Evolutionary conservation across 2,888 invertebrate species (phyloP).

Genomic region (Sturmia bella): DNA sequence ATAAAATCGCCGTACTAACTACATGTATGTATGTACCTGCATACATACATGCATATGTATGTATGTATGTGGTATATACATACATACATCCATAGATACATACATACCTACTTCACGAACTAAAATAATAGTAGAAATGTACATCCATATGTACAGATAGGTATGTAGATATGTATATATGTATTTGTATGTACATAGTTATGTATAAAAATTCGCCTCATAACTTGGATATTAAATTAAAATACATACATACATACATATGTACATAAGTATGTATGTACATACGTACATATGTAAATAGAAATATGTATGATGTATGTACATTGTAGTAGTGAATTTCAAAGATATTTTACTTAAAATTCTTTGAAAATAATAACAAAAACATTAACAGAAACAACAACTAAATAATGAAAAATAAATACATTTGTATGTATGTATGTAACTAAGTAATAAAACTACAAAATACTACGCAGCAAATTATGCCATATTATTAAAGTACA

Average conservation of each 20-base stretch:
- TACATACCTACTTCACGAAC: no score
- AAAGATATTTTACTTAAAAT: slow-evolving; percentile 60
- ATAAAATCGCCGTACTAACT: no score
- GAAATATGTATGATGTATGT: not conserved
- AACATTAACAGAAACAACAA: slow-evolving; percentile 32
- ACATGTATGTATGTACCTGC: no score
- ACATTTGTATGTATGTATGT: no score
- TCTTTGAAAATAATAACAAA: slow-evolving; percentile 51
- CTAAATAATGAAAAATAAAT: slow-evolving; percentile 53
- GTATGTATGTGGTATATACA: no score
- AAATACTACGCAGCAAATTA: slow-evolving; percentile 72
- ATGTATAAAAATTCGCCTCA: no score
- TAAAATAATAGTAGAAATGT: no score
- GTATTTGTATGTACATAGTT: no score
- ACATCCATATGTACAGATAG: no score
- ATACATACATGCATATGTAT: no score
- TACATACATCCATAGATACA: no score
- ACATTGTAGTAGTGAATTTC: slow-evolving; percentile 26
- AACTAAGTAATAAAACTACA: slow-evolving; percentile 63
- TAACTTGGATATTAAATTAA: not conserved
- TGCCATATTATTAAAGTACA: slow-evolving; percentile 63
- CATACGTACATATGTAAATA: not conserved
- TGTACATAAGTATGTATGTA: not conserved
- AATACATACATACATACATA: not conserved
- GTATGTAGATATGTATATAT: no score